phyloP scores from a whole-genome alignment of 1,140 invertebrate genomes.

The Aporrectodea caliginosa region DNA sequence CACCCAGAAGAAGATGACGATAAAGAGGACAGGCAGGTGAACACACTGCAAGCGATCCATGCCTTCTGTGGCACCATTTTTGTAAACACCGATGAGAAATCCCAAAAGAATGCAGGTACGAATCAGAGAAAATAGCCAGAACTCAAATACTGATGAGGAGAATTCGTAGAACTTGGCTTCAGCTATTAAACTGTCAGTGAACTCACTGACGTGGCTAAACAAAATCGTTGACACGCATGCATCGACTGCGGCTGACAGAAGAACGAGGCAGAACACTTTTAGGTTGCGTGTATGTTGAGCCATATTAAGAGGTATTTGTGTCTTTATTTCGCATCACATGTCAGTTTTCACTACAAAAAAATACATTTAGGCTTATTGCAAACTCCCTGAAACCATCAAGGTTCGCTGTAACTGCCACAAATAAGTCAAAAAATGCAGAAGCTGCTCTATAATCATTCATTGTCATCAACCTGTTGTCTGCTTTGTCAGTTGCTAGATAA shows the following conservation, averaged over 20 bases:
- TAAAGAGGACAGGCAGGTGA: neutral
- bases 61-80: neutral
- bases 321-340: too few relatives aligned
- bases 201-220: constrained; percentile 4
- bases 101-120: constrained; percentile 4
- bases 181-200: neutral
- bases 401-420: too few relatives aligned
- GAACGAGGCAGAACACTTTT: constrained; percentile 1
- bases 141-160: constrained; percentile 19
- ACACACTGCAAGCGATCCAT: neutral
- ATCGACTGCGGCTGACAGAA: constrained; percentile 5
- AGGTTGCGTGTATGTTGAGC: constrained; percentile 1
- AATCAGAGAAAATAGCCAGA: constrained; percentile 19
- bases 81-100: neutral
- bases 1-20: constrained; percentile 2
- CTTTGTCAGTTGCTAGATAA: too few relatives aligned
- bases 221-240: neutral
- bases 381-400: too few relatives aligned
- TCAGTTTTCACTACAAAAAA: too few relatives aligned
- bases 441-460: too few relatives aligned
- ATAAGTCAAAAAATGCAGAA: too few relatives aligned
- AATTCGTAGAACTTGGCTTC: neutral
- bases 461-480: too few relatives aligned
- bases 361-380: too few relatives aligned
- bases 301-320: too few relatives aligned